Base-by-base conservation (phyloP, 2,797 vertebrate genomes). In the Sitta carolinensis region DNA sequence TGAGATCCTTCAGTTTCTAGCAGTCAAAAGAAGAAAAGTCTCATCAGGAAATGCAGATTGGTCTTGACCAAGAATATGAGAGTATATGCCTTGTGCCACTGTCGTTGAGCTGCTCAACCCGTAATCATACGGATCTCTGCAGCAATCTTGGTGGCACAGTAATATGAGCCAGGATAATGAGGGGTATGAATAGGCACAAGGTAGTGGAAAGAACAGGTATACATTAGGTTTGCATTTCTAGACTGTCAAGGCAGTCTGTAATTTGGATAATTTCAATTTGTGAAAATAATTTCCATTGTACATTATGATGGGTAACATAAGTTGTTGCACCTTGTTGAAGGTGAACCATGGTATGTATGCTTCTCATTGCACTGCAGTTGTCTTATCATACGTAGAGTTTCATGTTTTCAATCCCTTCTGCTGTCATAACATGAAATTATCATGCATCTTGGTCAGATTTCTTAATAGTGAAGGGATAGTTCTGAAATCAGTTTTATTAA, bases 261-360 rank as follows among this genome's bases (percentile, higher is more conserved):
- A 40, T 67, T 48, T 78, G 67, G n/a, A 40, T 85, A 2, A 15
- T 38, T 85, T 82, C 36, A 38, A 16, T 85, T 76, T 55, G 45
- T 89, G 63, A 73, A 86, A 68, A 27, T 68, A 11, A 52, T 73
- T 64, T 40, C 13, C 0, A 0, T 61, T 81, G 32, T 64, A 30
- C 11, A 4, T 61, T 64, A 17, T n/a, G n/a, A 17, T 51, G 27
- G 16, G 27, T 52, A 51, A 43, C 0, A 0, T 29, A 34, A 62
- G 21, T 34, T 38, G 36, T 86, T 51, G 19, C 19, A 3, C 21
- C 23, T 18, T 38, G 4, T 3, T 48, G 48, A 32, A 27, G 19
- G 32, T 8, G 0, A 64, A 21, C 19, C 0, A 2, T 14, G 27
- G 6, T 76, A 29, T 61, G 6, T 76, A 29, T 61, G 9, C 26